These are phyloP conservation scores for Brachynemurus nebulosus DNA, from an alignment of 2,888 invertebrate genomes.

Conservation along the genomic window DNA sequence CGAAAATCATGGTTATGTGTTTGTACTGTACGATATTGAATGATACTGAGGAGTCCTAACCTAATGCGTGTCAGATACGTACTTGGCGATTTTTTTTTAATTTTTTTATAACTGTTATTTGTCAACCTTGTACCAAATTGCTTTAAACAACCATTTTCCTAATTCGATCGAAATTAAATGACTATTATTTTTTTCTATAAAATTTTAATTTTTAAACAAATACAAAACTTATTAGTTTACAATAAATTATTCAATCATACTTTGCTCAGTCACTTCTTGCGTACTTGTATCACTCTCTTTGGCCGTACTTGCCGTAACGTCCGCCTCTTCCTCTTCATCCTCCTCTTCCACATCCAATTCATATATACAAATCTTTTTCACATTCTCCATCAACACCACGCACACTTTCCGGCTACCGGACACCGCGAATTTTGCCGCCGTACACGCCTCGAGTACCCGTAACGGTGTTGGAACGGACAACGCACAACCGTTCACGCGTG, in stretches of 20 bases:
- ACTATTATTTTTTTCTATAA: background rate
- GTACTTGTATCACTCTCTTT: conserved; percentile 20
- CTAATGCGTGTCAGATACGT: too few relatives aligned
- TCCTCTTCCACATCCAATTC: conserved; percentile 91
- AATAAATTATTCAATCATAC: conserved; percentile 6
- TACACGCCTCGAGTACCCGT: conserved; percentile 50
- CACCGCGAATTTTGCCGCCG: conserved; percentile 59
- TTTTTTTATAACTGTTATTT: too few relatives aligned
- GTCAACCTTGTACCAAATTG: too few relatives aligned
- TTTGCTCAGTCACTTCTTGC: conserved; percentile 1
- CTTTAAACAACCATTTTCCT: too few relatives aligned
- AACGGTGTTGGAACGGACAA: conserved; percentile 37
- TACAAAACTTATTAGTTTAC: background rate
- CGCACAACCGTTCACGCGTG: conserved; percentile 38
- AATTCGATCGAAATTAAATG: background rate
- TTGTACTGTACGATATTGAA: too few relatives aligned
- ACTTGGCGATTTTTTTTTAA: too few relatives aligned
- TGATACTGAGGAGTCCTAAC: too few relatives aligned
- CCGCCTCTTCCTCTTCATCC: conserved; percentile 68
- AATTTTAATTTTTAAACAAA: background rate
- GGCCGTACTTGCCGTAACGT: conserved; percentile 26
- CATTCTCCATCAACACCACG: conserved; percentile 66
- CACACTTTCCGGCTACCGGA: conserved; percentile 76
- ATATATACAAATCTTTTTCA: conserved; percentile 68
- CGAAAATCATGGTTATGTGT: too few relatives aligned